phyloP scores from a whole-genome alignment of 2,888 invertebrate species.

The Drosophila picticornis region DNA sequence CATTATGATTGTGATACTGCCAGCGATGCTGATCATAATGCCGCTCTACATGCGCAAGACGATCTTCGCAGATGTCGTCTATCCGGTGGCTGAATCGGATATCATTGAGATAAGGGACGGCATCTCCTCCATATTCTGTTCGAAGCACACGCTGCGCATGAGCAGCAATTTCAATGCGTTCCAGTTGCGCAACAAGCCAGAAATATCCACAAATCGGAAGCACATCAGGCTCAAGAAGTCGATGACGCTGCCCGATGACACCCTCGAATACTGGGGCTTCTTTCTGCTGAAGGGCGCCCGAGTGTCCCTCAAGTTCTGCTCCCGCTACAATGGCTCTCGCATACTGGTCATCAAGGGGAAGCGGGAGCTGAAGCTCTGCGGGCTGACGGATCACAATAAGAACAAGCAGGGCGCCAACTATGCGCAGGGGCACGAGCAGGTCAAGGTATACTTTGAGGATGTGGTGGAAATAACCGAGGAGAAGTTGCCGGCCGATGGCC shows the following conservation, averaged over 20 bases:
- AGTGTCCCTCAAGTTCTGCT: slow-evolving; percentile 92
- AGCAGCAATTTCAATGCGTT: slow-evolving; percentile 90
- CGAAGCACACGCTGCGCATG: slow-evolving; percentile 92
- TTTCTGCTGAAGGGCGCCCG: slow-evolving; percentile 92
- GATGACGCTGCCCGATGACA: slow-evolving; percentile 93
- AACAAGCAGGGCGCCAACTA: slow-evolving; percentile 88
- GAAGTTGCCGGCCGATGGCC: slow-evolving; percentile 51
- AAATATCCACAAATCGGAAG: slow-evolving; percentile 89
- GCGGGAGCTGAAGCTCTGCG: slow-evolving; percentile 91
- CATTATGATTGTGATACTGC: slow-evolving; percentile 90
- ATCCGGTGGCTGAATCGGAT: slow-evolving; percentile 93
- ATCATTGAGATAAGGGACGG: slow-evolving; percentile 93
- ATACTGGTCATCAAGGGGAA: slow-evolving; percentile 93
- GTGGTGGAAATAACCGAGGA: slow-evolving; percentile 85
- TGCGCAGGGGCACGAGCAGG: slow-evolving; percentile 84
- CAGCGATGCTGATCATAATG: slow-evolving; percentile 90
- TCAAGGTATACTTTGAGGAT: slow-evolving; percentile 87
- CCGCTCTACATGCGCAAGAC: slow-evolving; percentile 92
- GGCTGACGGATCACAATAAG: slow-evolving; percentile 89
- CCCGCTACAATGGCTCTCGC: slow-evolving; percentile 91
- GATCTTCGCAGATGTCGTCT: slow-evolving; percentile 91
- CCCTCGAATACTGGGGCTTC: slow-evolving; percentile 95
- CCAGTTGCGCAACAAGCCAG: slow-evolving; percentile 90
- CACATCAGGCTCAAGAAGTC: slow-evolving; percentile 92
- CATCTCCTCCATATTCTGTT: slow-evolving; percentile 93